Base-by-base conservation (phyloP, 1,140 invertebrate species). In the Yoshiicerus persimilis region DNA sequence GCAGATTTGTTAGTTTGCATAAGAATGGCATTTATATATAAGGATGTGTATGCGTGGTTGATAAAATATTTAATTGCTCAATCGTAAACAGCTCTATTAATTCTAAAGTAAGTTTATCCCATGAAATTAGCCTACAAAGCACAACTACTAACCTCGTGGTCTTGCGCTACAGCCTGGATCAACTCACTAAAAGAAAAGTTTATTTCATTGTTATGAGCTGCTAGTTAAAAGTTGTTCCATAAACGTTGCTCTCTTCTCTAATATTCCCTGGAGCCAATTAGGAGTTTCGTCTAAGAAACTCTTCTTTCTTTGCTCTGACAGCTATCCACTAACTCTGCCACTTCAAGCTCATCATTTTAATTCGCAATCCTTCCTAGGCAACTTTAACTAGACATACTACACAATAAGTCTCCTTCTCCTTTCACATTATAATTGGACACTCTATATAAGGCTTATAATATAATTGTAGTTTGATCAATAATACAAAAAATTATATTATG, bases 141-240 rank as follows among this genome's bases (percentile, higher is more conserved):
- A 32, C 30, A 34, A 80, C 6, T 30, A 27, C 47, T 16, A 8
- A 47, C 41, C 41, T 30, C 66, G 66, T 70, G 10, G 66, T 56
- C 47, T n/a, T 56, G 47, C 64, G 64, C 70, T 30, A 16, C 34
- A 36, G 34, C 30, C 11, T 32, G 38, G 38, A 11, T 20, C 16
- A 80, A 80, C 20, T 16, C 10, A 20, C 75, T 38, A 13, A 34
- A 16, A 36, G 75, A 80, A 80, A 80, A 80, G 30, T 80, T 80
- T 80, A 80, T 80, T 80, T 80, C 32, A 80, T 80, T 80, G 75
- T 80, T 80, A 80, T 80, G 75, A 80, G 75, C 75, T 80, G 75
- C 75, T 80, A 80, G 75, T 80, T 80, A 80, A 80, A 80, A 80
- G 75, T 80, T 80, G 25, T 80, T n/a, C 75, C 75, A 80, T 80